phyloP scores from a whole-genome alignment of 2,888 invertebrate species.

The Mesochorus sp. region DNA sequence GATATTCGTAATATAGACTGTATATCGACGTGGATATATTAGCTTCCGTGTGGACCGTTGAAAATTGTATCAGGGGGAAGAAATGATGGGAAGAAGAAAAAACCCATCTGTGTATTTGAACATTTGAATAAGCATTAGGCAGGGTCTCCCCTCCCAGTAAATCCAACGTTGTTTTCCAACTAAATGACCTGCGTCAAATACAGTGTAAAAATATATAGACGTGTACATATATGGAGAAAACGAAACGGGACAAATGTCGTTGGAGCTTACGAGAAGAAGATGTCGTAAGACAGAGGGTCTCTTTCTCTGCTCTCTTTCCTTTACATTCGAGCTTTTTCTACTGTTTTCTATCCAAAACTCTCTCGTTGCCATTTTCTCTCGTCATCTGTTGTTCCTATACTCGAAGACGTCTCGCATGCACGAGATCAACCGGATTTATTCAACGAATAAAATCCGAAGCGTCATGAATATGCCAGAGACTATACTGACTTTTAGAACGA shows the following conservation, averaged over 20 bases:
- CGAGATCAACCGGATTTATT: conserved; percentile 74
- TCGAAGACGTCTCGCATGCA: conserved; percentile 34
- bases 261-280: conserved; percentile 67
- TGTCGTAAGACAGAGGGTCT: conserved; percentile 67
- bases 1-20: not conserved
- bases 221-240: conserved; percentile 16
- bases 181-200: conserved; percentile 65
- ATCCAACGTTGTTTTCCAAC: conserved; percentile 56
- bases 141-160: conserved; percentile 33
- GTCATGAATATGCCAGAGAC: conserved; percentile 72
- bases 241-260: conserved; percentile 66
- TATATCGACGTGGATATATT: not conserved
- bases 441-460: conserved; percentile 74
- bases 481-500: conserved; percentile 42
- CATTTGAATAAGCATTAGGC: conserved; percentile 59
- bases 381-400: conserved; percentile 32
- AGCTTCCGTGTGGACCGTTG: not conserved
- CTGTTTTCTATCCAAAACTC: conserved; percentile 27
- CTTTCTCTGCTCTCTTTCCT: not conserved
- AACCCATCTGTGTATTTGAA: conserved; percentile 16
- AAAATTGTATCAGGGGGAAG: not conserved
- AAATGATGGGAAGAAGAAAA: not conserved
- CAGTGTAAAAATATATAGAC: conserved; percentile 30
- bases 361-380: conserved; percentile 16
- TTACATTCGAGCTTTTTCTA: conserved; percentile 15